Evolutionary conservation across 2,113 vertebrate species (phyloP), one percentile per base, ranked within the genome.

Genomic region (Cyprinodon brontotheroides): DNA sequence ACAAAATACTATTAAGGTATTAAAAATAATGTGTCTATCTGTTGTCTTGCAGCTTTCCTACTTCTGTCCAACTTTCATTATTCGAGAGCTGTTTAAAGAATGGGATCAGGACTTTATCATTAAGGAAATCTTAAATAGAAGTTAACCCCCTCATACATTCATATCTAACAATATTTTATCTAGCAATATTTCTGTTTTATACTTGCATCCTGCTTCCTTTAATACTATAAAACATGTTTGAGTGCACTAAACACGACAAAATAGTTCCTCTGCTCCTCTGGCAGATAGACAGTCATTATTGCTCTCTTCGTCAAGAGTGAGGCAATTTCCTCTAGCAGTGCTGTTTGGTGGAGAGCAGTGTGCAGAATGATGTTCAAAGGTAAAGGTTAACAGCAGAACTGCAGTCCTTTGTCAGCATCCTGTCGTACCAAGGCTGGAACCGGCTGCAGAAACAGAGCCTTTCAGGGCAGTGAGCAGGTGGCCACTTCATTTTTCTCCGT

Each of bases 351-450:
- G 11, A 29, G 5, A 22, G 38, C 14, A 41, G 38, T 43, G 53
- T n/a, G 39, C 53, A 60, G 57, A 43, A 40, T 29, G 57, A 70
- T 61, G 53, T 43, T 70, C 53, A 61, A 70, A 61, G 68, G 39
- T 70, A 40, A 37, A 61, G 53, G 68, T n/a, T 61, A 41, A 60
- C 53, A 41, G 12, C 53, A 70, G 39, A 61, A 17, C 68, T 15
- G 57, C 29, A 17, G 39, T 41, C n/a, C n/a, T 70, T 61, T 70
- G 68, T 60, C 53, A 70, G 57, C 53, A 43, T 70, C 38, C 68
- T 70, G 53, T 41, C 68, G 7, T 43, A 70, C 12, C 53, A 36
- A 22, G n/a, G 68, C 60, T 38, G n/a, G 12, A 61, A 40, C 59
- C 13, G 22, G 39, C 53, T 15, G 39, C 39, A 59, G 38, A 70